Evolutionary conservation across 2,797 vertebrate species (phyloP), one percentile per base, ranked within the genome.

Genomic region (Uromys caudimaculatus): DNA sequence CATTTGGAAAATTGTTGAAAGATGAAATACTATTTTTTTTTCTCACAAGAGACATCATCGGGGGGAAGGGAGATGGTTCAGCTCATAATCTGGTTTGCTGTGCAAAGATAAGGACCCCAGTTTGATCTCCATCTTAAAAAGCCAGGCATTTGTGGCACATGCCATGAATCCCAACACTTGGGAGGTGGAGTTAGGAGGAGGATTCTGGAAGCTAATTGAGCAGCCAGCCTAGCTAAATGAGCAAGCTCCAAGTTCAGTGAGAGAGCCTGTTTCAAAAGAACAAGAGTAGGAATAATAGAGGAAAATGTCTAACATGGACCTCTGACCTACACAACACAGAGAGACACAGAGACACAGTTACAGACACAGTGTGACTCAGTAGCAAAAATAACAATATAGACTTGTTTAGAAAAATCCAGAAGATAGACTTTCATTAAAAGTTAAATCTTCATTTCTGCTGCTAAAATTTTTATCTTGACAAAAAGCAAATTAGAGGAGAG

Each of bases 401-500:
- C 17, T 19, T 47, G 16, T 16, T 85, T 83, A 88, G 90, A 71
- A 87, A 88, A 90, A 29, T 44, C 21, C 38, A 78, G 83, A 95
- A 56, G 38, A 76, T 32, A 10, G 41, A 35, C 44, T 97, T 92
- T 93, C 77, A 88, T 41, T 73, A 86, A 95, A 96, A 67, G 75
- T 89, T 32, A 78, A 84, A n/a, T 54, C 50, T 71, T 87, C 50
- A 7, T 71, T 87, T 71, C 35, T 71, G 6, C 29, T 16, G 50
- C 23, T 54, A n/a, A 38, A 23, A 38, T 38, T 71, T 71, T 71
- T 71, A 19, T 54, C 67, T 29, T 38, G 64, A 38, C 24, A 19
- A 16, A 38, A 54, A 38, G 14, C 7, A 19, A 87, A 38, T 71
- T 87, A 54, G 23, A 4, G 47, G 8, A 17, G 47, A 13, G 13